phyloP scores from a whole-genome alignment of 2,113 vertebrate genomes.

The Myotis yumanensis region DNA sequence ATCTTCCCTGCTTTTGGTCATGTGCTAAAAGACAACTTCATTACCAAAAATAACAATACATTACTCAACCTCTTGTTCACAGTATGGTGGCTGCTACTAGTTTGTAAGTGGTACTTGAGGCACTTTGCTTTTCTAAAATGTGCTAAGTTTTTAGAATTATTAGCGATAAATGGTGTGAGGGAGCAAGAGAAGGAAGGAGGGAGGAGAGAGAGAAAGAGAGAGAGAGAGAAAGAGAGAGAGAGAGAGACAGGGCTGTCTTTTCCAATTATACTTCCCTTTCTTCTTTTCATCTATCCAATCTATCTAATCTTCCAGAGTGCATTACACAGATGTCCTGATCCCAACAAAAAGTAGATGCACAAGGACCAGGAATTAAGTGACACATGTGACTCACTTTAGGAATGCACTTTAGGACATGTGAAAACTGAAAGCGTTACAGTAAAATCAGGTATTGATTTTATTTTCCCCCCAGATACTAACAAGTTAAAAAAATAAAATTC shows the following conservation, averaged over 20 bases:
- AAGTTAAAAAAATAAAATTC: conserved; percentile 12
- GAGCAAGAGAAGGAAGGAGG: no score
- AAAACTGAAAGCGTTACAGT: background rate
- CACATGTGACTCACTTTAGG: background rate
- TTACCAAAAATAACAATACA: background rate
- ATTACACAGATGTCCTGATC: background rate
- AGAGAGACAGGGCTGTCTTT: background rate
- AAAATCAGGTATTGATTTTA: background rate
- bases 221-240: no score
- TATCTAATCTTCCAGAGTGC: background rate
- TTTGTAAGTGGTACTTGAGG: background rate
- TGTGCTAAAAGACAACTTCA: background rate
- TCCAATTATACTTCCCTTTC: background rate
- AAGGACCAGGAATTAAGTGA: background rate
- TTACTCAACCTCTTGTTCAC: background rate
- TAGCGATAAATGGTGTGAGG: rapidly evolving
- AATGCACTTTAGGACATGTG: background rate
- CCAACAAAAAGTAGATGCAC: background rate
- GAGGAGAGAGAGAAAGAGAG: background rate
- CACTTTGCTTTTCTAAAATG: background rate
- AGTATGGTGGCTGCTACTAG: background rate
- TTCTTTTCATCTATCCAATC: background rate
- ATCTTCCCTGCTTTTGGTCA: background rate
- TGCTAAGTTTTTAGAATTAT: background rate
- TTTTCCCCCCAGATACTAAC: background rate